Conservation (phyloP, 2,888 invertebrate genomes). For the Steinernema hermaphroditum region DNA sequence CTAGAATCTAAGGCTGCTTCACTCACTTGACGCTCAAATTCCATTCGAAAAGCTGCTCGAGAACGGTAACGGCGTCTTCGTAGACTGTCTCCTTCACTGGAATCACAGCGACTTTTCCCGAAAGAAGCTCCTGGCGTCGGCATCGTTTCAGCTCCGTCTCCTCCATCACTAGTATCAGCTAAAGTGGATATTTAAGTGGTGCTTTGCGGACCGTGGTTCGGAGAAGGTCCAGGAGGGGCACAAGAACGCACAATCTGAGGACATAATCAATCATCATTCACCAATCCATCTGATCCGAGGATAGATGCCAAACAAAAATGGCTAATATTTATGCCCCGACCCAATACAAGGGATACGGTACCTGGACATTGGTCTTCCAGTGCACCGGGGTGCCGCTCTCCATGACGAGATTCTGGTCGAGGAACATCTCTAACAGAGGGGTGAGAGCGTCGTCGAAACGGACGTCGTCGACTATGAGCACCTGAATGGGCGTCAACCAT, state of each 20-base stretch:
- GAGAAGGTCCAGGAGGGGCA: too few relatives aligned
- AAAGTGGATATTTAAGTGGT: too few relatives aligned
- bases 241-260: too few relatives aligned
- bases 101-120: constrained; percentile 32
- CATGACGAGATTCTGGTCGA: constrained; percentile 50
- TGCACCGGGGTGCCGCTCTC: constrained; percentile 43
- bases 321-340: too few relatives aligned
- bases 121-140: constrained; percentile 30
- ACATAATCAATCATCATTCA: too few relatives aligned
- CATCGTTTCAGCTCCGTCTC: constrained; percentile 44
- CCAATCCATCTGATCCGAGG: too few relatives aligned
- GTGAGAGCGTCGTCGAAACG: constrained; percentile 49
- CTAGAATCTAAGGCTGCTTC: background rate
- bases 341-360: constrained; percentile 30
- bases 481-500: constrained; percentile 29
- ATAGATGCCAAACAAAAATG: too few relatives aligned
- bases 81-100: constrained; percentile 35
- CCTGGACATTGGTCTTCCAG: constrained; percentile 42
- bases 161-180: constrained; percentile 55
- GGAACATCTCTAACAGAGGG: constrained; percentile 55
- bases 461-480: constrained; percentile 41
- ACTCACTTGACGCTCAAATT: constrained; percentile 52
- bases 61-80: constrained; percentile 32
- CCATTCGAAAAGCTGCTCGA: constrained; percentile 43
- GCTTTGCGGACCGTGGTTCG: too few relatives aligned